Percentiles rank a stretch among this genome's conserved stretches.
Conservation (phyloP, 2,888 invertebrate genomes). For the Creontiades dilutus region DNA sequence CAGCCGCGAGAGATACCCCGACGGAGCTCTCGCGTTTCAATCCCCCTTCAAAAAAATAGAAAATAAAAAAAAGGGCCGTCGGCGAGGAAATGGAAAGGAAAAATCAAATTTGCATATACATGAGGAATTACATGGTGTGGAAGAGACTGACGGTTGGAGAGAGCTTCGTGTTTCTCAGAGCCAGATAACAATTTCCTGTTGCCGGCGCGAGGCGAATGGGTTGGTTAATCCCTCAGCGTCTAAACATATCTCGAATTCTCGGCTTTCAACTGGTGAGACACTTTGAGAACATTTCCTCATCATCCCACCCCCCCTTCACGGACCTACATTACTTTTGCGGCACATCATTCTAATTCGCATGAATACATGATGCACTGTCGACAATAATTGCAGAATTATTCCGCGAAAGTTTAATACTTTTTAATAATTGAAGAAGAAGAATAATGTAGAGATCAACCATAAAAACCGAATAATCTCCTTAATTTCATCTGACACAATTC, state of each 20-base stretch:
- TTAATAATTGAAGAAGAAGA: no score
- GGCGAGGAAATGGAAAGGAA: conserved; percentile 66
- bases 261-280: background rate
- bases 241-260: conserved; percentile 55
- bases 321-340: no score
- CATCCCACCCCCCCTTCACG: no score
- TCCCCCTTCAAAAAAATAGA: background rate
- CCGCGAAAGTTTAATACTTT: no score
- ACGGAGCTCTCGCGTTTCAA: background rate
- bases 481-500: no score
- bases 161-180: conserved; percentile 59
- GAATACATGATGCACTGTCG: no score
- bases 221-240: conserved; percentile 50
- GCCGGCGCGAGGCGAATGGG: background rate
- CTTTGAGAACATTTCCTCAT: background rate
- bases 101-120: conserved; percentile 68
- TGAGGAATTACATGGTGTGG: conserved; percentile 66
- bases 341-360: no score
- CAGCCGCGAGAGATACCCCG: background rate
- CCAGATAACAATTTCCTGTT: conserved; percentile 64
- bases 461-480: no score
- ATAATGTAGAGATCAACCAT: no score
- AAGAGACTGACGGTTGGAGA: conserved; percentile 21
- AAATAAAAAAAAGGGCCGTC: background rate
- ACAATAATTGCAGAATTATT: no score